These are phyloP conservation scores for Erpetoichthys calabaricus DNA, from an alignment of 2,797 vertebrate species.

Conservation along the genomic window DNA sequence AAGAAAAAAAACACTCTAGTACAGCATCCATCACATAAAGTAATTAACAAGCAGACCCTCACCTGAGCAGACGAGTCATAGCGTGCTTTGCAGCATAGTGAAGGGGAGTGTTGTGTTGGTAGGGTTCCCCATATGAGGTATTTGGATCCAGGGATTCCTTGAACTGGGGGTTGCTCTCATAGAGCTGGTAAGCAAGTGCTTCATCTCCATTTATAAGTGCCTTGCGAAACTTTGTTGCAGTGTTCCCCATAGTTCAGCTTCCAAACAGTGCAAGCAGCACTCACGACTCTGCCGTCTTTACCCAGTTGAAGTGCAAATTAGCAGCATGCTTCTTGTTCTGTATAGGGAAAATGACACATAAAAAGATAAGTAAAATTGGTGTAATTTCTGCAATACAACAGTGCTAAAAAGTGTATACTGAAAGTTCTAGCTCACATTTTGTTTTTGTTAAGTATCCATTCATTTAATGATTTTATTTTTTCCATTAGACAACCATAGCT, in stretches of 20 bases:
- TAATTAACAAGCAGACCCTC: slow-evolving; percentile 26
- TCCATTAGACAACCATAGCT: no score
- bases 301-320: slow-evolving; percentile 34
- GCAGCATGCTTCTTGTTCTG: slow-evolving; percentile 60
- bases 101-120: slow-evolving; percentile 94
- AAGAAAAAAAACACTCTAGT: no score
- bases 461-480: no score
- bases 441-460: no score
- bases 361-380: no score
- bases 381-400: no score
- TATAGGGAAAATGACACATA: slow-evolving; percentile 17
- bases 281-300: slow-evolving; percentile 44
- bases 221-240: slow-evolving; percentile 95
- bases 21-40: no score
- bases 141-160: slow-evolving; percentile 96
- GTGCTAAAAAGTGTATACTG: no score
- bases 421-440: no score
- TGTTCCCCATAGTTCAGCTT: slow-evolving; percentile 78
- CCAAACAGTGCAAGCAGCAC: slow-evolving; percentile 23
- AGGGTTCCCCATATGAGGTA: slow-evolving; percentile 90
- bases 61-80: slow-evolving; percentile 92
- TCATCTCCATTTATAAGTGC: slow-evolving; percentile 92
- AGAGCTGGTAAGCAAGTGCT: slow-evolving; percentile 84
- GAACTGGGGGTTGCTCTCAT: slow-evolving; percentile 88
- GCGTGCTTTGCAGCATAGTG: slow-evolving; percentile 92